Base-by-base conservation (phyloP, 2,113 vertebrate species). In the Microcebus griseorufus region DNA sequence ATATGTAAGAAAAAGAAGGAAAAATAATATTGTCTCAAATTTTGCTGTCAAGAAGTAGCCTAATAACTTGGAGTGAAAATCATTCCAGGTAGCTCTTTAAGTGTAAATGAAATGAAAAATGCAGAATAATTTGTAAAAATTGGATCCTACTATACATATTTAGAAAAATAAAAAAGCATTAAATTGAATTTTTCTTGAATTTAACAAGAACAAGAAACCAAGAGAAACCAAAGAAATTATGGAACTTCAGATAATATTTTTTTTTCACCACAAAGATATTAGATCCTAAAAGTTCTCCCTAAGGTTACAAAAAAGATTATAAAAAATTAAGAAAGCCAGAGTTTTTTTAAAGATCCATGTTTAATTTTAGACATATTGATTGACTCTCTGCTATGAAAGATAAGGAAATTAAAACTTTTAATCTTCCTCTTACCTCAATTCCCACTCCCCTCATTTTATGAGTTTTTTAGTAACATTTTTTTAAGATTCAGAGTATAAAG, bases 361-460 rank as follows among this genome's bases (percentile, higher is more conserved):
- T 98, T 97, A 97, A 97, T 97, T 97, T 97, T 97, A 96, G 79
- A 93, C 69, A 89, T 86, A 95, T 97, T 97, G 94, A 97, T 97
- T 94, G 95, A 97, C 94, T 97, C 73, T 96, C 94, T 96, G 96
- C 92, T 93, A 86, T 96, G 83, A 97, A 95, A 97, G 96, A 97
- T 98, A 97, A 97, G 97, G 93, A 97, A 98, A 97, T 97, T 97
- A 97, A 97, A 97, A 98, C 96, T 96, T 96, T 88, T 96, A 94
- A 95, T 97, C 91, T 97, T 97, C 51, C 67, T 91, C 86, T 97
- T 23, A 89, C 92, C 89, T 97, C 64, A 92, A 97, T 97, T 97
- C 51, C n/a, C 82, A 89, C 62, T 96, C 79, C 89, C 55, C 20
- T 97, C 88, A 94, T 94, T 92, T 89, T 97, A 62, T n/a, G 62